Evolutionary conservation across 2,797 vertebrate species (phyloP).

Genomic region (Pangasius larnaudii): DNA sequence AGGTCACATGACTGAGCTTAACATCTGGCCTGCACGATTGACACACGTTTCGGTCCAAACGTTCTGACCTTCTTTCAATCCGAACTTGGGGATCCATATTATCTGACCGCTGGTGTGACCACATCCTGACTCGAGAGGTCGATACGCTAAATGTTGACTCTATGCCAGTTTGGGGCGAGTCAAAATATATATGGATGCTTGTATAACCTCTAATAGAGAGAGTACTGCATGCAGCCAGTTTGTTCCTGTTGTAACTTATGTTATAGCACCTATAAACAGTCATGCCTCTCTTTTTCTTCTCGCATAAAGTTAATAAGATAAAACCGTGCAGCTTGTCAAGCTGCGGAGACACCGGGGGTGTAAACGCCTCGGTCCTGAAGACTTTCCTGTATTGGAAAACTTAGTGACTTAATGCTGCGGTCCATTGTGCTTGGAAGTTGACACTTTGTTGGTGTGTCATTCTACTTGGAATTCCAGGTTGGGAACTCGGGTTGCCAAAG

Average conservation of each 20-base stretch:
- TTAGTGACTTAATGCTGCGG: background rate
- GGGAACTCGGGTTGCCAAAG: background rate
- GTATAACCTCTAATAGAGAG: background rate
- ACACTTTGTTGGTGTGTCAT: too few relatives aligned
- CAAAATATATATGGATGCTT: background rate
- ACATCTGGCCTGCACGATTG: constrained; percentile 34
- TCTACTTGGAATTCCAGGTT: background rate
- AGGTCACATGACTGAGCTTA: constrained; percentile 12
- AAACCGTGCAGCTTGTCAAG: background rate
- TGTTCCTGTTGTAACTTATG: background rate
- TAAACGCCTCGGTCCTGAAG: background rate
- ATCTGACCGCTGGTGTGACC: background rate
- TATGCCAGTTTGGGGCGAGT: background rate
- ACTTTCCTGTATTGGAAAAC: constrained; percentile 1
- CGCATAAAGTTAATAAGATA: background rate
- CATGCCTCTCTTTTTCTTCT: background rate
- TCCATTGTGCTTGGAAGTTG: background rate
- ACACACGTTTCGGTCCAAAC: background rate
- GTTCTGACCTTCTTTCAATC: constrained; percentile 20
- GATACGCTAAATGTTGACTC: constrained; percentile 5
- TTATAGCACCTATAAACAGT: background rate
- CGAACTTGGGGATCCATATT: constrained; percentile 4
- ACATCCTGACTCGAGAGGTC: background rate
- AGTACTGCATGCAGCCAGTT: background rate
- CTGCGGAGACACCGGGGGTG: background rate